Conservation (phyloP, 1,140 invertebrate genomes). For the Watersipora subatra region DNA sequence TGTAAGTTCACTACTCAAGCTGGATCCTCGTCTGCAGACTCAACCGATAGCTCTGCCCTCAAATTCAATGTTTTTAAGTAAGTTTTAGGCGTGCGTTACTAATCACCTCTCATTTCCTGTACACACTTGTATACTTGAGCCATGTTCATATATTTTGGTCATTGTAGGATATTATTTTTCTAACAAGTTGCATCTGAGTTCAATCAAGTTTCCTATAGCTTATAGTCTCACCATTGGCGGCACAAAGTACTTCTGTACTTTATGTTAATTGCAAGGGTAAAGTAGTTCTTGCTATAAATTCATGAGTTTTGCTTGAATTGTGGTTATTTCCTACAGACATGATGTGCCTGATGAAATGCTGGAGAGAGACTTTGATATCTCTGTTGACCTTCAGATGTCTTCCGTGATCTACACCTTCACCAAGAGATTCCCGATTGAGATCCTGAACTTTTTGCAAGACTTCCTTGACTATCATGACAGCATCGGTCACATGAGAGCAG, state of each 20-base stretch:
- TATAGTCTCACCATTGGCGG: too few relatives aligned
- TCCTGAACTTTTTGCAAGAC: slow-evolving; percentile 69
- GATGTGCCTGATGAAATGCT: slow-evolving; percentile 39
- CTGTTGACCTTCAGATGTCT: slow-evolving; percentile 47
- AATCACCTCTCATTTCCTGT: too few relatives aligned
- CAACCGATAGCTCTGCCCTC: slow-evolving; percentile 64
- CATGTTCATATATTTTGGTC: too few relatives aligned
- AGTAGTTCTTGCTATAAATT: too few relatives aligned
- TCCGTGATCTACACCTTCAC: slow-evolving; percentile 81
- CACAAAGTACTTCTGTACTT: too few relatives aligned
- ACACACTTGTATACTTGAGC: too few relatives aligned
- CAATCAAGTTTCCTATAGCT: too few relatives aligned
- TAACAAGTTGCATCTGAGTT: too few relatives aligned
- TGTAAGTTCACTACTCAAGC: neutral
- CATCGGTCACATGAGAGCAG: slow-evolving; percentile 46
- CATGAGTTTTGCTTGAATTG: too few relatives aligned
- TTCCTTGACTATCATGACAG: slow-evolving; percentile 68
- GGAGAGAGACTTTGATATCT: slow-evolving; percentile 55
- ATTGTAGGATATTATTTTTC: too few relatives aligned
- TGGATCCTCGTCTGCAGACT: slow-evolving; percentile 51
- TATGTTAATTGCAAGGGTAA: too few relatives aligned
- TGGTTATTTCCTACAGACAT: slow-evolving; percentile 40
- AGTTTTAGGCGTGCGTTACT: too few relatives aligned
- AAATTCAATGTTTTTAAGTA: slow-evolving; percentile 55
- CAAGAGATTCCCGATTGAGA: slow-evolving; percentile 74